Percentiles rank a stretch among this genome's conserved stretches.
Conservation (phyloP, 2,797 vertebrate genomes). For the Enteromius radiatus region DNA sequence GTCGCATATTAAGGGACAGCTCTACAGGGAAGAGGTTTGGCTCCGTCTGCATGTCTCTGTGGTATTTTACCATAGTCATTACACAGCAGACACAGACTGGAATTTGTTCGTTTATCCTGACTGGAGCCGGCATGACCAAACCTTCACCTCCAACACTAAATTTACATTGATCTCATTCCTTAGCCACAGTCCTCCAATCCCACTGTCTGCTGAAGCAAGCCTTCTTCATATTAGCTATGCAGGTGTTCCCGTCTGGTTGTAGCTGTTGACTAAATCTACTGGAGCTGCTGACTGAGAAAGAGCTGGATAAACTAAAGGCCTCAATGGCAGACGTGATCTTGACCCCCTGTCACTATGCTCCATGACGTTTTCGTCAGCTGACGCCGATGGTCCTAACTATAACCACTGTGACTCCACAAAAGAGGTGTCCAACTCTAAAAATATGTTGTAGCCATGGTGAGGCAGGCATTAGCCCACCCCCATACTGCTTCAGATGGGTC, state of each 20-base stretch:
- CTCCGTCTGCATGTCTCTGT: conserved; percentile 44
- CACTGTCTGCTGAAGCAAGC: not conserved
- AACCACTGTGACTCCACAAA: conserved; percentile 65
- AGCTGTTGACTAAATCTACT: not conserved
- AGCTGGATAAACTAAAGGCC: conserved; percentile 28
- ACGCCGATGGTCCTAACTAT: conserved; percentile 57
- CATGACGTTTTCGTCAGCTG: conserved; percentile 55
- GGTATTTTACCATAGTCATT: conserved; percentile 49
- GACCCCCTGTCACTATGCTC: conserved; percentile 39
- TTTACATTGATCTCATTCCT: conserved; percentile 42
- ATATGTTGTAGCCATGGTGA: conserved; percentile 61
- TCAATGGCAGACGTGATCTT: conserved; percentile 46
- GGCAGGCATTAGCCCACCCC: conserved; percentile 45
- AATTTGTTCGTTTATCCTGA: conserved; percentile 56
- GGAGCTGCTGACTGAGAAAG: conserved; percentile 34
- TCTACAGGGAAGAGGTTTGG: conserved; percentile 36
- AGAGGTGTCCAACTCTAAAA: conserved; percentile 58
- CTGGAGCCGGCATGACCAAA: conserved; percentile 52
- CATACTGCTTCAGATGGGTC: conserved; percentile 47
- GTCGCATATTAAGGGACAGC: conserved; percentile 2
- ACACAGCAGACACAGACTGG: conserved; percentile 49
- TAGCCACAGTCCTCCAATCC: not conserved
- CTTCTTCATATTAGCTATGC: not conserved
- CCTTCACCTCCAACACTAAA: conserved; percentile 61
- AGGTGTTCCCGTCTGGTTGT: not conserved